Percentiles rank a stretch among this genome's conserved stretches.
phyloP scores from a whole-genome alignment of 2,113 vertebrate genomes.

The Hippopotamus amphibius region DNA sequence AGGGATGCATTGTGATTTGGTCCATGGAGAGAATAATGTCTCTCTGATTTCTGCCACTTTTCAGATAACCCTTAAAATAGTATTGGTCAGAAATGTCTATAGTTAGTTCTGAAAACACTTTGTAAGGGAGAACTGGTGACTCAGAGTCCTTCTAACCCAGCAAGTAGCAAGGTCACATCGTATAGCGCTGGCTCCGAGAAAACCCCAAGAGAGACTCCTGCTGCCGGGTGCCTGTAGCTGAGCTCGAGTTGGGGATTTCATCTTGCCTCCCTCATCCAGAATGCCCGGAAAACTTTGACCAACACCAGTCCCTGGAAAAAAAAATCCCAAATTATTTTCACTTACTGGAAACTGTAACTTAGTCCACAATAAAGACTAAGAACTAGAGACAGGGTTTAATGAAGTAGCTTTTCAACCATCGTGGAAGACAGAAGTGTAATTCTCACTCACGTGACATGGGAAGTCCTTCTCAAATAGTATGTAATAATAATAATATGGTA shows the following conservation, averaged over 20 bases:
- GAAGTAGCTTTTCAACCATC: background rate
- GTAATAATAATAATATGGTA: background rate
- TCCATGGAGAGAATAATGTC: background rate
- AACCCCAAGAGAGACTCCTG: background rate
- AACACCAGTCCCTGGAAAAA: background rate
- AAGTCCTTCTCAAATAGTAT: background rate
- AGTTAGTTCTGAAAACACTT: background rate
- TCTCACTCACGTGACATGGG: background rate
- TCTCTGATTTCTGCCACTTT: background rate
- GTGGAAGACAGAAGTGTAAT: background rate
- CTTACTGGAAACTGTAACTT: background rate
- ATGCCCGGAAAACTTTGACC: background rate
- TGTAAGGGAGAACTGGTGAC: background rate
- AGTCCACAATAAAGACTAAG: background rate
- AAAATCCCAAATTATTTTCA: background rate
- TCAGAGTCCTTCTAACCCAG: background rate
- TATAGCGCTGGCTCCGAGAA: fast-evolving
- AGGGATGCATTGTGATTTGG: background rate
- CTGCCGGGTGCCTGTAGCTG: background rate
- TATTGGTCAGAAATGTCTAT: background rate
- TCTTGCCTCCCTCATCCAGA: background rate
- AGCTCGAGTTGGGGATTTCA: background rate
- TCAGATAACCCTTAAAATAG: background rate
- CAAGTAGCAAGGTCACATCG: fast-evolving
- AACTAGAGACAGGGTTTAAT: background rate